Conservation (phyloP, 2,113 vertebrate genomes). For the Papio anubis region DNA sequence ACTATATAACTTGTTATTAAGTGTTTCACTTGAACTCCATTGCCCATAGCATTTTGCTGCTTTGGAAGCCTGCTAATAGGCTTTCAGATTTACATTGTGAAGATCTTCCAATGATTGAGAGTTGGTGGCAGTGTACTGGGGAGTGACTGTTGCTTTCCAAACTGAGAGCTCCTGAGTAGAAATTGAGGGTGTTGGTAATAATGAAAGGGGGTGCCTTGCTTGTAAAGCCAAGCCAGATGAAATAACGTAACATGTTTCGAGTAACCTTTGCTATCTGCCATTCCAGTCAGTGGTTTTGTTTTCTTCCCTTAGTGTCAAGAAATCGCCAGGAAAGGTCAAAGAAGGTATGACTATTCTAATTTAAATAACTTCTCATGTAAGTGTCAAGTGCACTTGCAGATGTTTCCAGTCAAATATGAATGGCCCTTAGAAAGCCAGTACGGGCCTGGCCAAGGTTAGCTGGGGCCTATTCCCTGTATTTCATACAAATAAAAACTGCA, state of each 20-base stretch:
- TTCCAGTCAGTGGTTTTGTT: background rate
- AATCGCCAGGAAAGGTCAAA: conserved; percentile 44
- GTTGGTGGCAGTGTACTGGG: background rate
- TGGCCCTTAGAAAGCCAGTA: background rate
- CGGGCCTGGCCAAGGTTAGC: background rate
- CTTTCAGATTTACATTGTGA: background rate
- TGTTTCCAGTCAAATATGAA: background rate
- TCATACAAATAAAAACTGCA: background rate
- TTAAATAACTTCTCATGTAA: background rate
- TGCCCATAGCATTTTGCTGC: background rate
- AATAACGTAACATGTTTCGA: background rate
- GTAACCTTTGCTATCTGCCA: background rate
- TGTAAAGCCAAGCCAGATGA: background rate
- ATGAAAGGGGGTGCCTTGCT: background rate
- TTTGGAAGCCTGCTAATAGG: background rate
- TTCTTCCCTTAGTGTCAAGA: conserved; percentile 57
- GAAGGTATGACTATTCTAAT: conserved; percentile 67
- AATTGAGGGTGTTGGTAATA: background rate
- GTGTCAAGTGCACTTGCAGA: background rate
- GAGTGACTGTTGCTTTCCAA: background rate
- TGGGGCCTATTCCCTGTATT: background rate
- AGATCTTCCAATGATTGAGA: background rate
- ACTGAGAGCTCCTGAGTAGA: background rate
- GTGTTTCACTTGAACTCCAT: background rate
- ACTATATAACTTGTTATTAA: background rate